Percentiles rank a stretch among this genome's conserved stretches.
phyloP scores from a whole-genome alignment of 2,888 invertebrate species.

The Platycheirus albimanus region DNA sequence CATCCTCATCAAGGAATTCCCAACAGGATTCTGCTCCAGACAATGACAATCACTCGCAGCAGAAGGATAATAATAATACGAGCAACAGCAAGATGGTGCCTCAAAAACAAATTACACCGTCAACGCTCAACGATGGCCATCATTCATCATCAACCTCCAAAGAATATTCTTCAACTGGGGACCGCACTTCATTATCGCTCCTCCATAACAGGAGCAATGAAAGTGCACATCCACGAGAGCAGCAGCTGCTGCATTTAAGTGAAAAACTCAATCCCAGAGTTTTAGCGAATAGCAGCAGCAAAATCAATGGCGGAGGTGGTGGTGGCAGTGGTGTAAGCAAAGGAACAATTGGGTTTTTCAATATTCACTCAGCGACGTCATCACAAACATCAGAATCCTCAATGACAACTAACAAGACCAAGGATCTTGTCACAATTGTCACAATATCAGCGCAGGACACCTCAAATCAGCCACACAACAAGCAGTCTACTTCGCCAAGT shows the following conservation, averaged over 20 bases:
- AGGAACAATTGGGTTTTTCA: conserved; percentile 58
- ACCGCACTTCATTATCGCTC: conserved; percentile 64
- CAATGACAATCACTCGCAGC: conserved; percentile 52
- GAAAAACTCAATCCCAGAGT: conserved; percentile 67
- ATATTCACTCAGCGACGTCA: conserved; percentile 42
- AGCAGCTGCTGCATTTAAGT: conserved; percentile 74
- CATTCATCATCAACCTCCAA: conserved; percentile 71
- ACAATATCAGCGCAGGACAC: conserved; percentile 79
- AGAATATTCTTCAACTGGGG: conserved; percentile 61
- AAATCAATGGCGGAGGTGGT: too few species aligned
- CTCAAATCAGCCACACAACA: conserved; percentile 52
- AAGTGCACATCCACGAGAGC: conserved; percentile 42
- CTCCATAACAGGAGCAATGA: conserved; percentile 43
- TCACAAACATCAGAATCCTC: conserved; percentile 40
- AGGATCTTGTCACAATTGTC: conserved; percentile 82
- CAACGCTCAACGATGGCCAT: conserved; percentile 61
- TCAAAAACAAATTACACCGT: conserved; percentile 70
- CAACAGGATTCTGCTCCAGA: conserved; percentile 55
- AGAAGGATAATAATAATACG: conserved; percentile 45
- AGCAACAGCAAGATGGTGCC: conserved; percentile 52
- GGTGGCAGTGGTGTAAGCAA: conserved; percentile 53
- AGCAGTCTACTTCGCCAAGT: conserved; percentile 71
- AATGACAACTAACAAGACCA: conserved; percentile 75
- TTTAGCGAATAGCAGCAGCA: conserved; percentile 37
- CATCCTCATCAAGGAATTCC: conserved; percentile 64